Evolutionary conservation across 2,888 invertebrate species (phyloP).

Genomic region (Lepidochitona cinerea): DNA sequence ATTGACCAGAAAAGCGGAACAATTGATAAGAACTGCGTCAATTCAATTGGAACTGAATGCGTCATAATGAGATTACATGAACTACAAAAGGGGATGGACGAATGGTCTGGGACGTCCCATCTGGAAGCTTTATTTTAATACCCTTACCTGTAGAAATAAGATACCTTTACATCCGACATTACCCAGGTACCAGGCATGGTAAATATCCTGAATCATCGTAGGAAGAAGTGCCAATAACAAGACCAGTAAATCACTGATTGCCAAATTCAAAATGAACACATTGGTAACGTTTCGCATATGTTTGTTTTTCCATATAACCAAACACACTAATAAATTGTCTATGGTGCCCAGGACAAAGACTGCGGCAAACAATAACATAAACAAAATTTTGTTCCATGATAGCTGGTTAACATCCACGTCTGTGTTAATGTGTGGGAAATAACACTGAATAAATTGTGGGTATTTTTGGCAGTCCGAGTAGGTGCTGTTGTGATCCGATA

Average conservation of each 20-base stretch:
- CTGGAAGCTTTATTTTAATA: too few species aligned
- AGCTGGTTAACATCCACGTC: too few species aligned
- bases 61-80: too few species aligned
- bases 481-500: too few species aligned
- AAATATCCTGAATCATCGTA: slow-evolving; percentile 90
- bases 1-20: too few species aligned
- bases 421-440: too few species aligned
- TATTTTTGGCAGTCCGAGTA: too few species aligned
- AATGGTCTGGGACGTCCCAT: too few species aligned
- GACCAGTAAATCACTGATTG: slow-evolving; percentile 85
- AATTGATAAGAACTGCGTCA: too few species aligned
- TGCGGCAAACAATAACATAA: slow-evolving; percentile 81
- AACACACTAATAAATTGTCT: slow-evolving; percentile 87
- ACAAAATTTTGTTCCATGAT: slow-evolving; percentile 79
- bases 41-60: too few species aligned
- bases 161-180: slow-evolving; percentile 85
- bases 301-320: slow-evolving; percentile 87
- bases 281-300: slow-evolving; percentile 88
- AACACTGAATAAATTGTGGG: too few species aligned
- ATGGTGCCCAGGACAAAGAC: slow-evolving; percentile 85
- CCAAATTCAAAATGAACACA: slow-evolving; percentile 89
- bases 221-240: slow-evolving; percentile 88
- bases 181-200: slow-evolving; percentile 92
- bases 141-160: slow-evolving; percentile 88
- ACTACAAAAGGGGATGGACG: too few species aligned